Evolutionary conservation across 2,113 vertebrate species (phyloP), one percentile per base, ranked within the genome.

Genomic region (Lathamus discolor): DNA sequence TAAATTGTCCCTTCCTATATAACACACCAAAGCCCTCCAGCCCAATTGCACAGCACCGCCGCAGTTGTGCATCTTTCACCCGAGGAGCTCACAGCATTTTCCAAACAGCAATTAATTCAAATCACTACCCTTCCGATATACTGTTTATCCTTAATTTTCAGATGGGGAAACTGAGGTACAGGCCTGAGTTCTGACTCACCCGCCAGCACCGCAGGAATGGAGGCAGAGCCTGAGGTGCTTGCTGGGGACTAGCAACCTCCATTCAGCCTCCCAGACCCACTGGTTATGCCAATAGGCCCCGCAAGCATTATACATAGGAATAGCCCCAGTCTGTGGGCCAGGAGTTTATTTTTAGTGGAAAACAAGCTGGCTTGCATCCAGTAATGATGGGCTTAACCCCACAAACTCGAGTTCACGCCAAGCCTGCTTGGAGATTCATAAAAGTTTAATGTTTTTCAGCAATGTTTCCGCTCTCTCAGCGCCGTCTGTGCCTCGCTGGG

Each of bases 401-500:
- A 18, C 62, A 59, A 43, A 68, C 35, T 29, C 1, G 1, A 70
- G 88, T 79, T 93, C 90, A 91, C 33, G 6, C 85, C 2, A 5
- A 68, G 51, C 33, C 29, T 46, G n/a, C 82, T 79, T 24, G 57
- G 55, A 75, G 73, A 91, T 81, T 49, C 66, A 51, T 31, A 29
- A 86, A 90, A 82, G 22, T 63, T 57, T 69, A 55, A 55, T 57
- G 20, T 33, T 74, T 70, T 66, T 72, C 55, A 89, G 88, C 2
- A 6, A 43, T 12, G 66, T 90, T 93, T 87, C 85, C 3, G 0
- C 82, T 91, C 94, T 86, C 64, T 74, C 70, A 61, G 43, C 19
- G 7, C 63, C 0, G 4, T 54, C 72, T 80, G 73, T 0, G 1
- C 35, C 68, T 80, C 11, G 3, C 77, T 3, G 31, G 63, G 86